Base-by-base conservation (phyloP, 1,140 invertebrate genomes). In the Aricia agestis region DNA sequence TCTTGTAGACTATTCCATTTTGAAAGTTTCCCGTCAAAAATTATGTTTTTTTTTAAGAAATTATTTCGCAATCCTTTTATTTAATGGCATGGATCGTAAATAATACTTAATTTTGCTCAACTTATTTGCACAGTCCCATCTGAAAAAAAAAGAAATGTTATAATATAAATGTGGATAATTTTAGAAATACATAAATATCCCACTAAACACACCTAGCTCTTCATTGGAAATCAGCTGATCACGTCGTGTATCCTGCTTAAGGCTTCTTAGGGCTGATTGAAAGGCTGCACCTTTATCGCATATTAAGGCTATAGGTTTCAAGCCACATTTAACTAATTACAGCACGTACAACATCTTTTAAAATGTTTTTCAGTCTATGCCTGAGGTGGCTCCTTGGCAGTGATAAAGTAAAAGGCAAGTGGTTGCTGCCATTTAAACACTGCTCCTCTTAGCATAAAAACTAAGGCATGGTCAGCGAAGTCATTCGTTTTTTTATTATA, bases 21-120 rank as follows among this genome's bases (percentile, higher is more conserved):
- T 7, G 69, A 67, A 10, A 63, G 31, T 68, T 76, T 71, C 13
- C 61, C 69, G 15, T 71, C 18, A 13, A 68, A 65, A 25, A 41
- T 66, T 32, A 76, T 76, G 19, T 76, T 41, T 66, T 71, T 76
- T 0, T 65, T 76, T 13, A 76, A 42, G n/a, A 70, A 73, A 65
- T 75, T 75, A 41, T 75, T 75, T 68, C 71, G 31, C 45, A 75
- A 32, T 6, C 71, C 73, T 59, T 75, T 75, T 13, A 75, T 70
- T 17, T 72, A 58, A 25, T 75, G 74, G 36, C 70, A 41, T 70
- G 68, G 71, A 66, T 75, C 74, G 57, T 70, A 75, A 18, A 75
- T 68, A 2, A 75, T 36, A 68, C 31, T 72, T 45, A 75, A 15
- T 17, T 42, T 65, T n/a, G 19, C 19, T 36, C 67, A 57, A 66